Evolutionary conservation across 2,888 invertebrate genomes (phyloP).

Genomic region (Thysanoteuthis rhombus): DNA sequence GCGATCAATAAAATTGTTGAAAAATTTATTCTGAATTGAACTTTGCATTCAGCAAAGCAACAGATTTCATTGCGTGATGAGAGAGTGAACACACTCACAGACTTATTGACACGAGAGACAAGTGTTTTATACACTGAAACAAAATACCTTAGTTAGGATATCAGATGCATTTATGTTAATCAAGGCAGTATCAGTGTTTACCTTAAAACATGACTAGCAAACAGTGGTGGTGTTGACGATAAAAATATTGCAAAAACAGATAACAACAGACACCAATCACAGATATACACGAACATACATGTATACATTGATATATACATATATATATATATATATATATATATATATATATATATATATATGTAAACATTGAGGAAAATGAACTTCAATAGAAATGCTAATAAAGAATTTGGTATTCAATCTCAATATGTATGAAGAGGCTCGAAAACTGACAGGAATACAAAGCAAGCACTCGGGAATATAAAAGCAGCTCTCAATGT

Average conservation of each 20-base stretch:
- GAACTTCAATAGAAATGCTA: conserved; percentile 12
- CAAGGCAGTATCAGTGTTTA: background rate
- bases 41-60: background rate
- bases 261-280: background rate
- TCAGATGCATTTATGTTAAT: conserved; percentile 12
- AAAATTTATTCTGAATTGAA: background rate
- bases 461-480: conserved; percentile 12
- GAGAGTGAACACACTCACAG: background rate
- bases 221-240: background rate
- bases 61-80: background rate
- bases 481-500: conserved; percentile 12
- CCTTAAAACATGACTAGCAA: background rate
- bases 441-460: conserved; percentile 12
- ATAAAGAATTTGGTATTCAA: conserved; percentile 12
- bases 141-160: background rate
- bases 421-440: conserved; percentile 12
- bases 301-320: background rate
- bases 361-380: background rate
- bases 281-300: background rate
- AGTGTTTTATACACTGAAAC: conserved; percentile 12
- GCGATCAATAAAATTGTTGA: background rate
- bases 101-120: background rate
- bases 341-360: background rate
- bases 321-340: background rate
- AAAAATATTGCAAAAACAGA: background rate